Evolutionary conservation across 2,888 invertebrate species (phyloP), one percentile per base, ranked within the genome.

Genomic region (Pasiphila rectangulata): DNA sequence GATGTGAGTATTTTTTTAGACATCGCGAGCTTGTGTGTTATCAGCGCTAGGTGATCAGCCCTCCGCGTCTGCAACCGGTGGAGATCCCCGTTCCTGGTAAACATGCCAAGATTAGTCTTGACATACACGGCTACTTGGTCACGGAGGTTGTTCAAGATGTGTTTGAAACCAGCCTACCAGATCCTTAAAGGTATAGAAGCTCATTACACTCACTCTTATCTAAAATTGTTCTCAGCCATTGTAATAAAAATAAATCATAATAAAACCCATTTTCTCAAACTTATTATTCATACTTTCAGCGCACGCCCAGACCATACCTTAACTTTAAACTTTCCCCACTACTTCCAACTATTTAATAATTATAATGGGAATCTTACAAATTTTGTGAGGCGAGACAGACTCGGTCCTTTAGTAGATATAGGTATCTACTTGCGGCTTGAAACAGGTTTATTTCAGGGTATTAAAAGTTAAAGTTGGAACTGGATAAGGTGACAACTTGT

Each of bases 341-440:
- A 57, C 56, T 58, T 62, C 49, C 53, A 51, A 52, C 51, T 63
- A 63, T 67, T 59, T 62, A 61, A 67, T 65, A 57, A 67, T 67
- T 61, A 61, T 67, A 65, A 65, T 61, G 46, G 59, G 48, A 34
- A 64, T 61, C 62, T 67, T 63, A 56, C 62, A 60, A 60, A 67
- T 51, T 59, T 61, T 51, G 47, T 43, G 44, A 48, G 37, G 43
- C 40, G n/a, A 38, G 13, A 4, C 17, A 32, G 32, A 32, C 32
- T 17, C 5, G 32, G 32, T 9, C 15, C 27, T 13, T 13, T 17
- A 16, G 5, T n/a, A n/a, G n/a, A n/a, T n/a, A n/a, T n/a, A n/a
- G n/a, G n/a, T 10, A 29, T 9, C 24, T n/a, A 17, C 6, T 19
- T 9, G 17, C 17, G 32, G 32, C 17, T 7, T 21, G 16, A 1